Base-by-base conservation (phyloP, 1,140 invertebrate genomes). In the Yoshiicerus persimilis region DNA sequence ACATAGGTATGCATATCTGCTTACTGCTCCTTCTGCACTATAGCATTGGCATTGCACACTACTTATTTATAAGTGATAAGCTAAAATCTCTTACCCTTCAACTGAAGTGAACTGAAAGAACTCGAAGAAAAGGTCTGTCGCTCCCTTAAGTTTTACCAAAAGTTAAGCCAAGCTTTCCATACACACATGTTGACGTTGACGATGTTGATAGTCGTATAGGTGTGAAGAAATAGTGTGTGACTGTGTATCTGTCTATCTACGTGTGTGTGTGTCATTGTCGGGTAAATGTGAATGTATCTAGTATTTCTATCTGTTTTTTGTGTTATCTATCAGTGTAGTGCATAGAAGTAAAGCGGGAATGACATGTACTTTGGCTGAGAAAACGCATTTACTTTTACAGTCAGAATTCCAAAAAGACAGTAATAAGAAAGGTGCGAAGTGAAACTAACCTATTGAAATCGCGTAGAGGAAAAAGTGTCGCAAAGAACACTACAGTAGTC, bases 371-470 rank as follows among this genome's bases (percentile, higher is more conserved):
- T 11, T 80, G 75, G 1, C 32, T n/a, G 32, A 3, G 75, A 80
- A 80, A 80, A 80, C 34, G 32, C 75, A 80, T 80, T 80, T 38
- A 36, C 75, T 80, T 80, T 80, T 80, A 80, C 75, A 38, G 32
- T 80, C 75, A 80, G 32, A 80, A 80, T 80, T 80, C 75, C 75
- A 80, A 80, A 80, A 80, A 38, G 75, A 80, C 75, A 80, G 75
- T 80, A 80, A 80, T 80, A 80, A 80, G 75, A 80, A 80, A 80
- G 75, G 75, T 80, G 75, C 75, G 75, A 80, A 80, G 75, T 80
- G 75, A 80, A 80, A 80, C 75, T 80, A 34, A 80, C 30, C 34
- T 38, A 80, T 80, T 80, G 75, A 80, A 32, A 80, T 80, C 32
- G 4, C 75, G 16, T 77, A 4, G 75, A 38, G 20, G 36, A 23